Percentiles rank a stretch among this genome's conserved stretches.
Conservation (phyloP, 1,140 invertebrate genomes). For the Andricus grossulariae region DNA sequence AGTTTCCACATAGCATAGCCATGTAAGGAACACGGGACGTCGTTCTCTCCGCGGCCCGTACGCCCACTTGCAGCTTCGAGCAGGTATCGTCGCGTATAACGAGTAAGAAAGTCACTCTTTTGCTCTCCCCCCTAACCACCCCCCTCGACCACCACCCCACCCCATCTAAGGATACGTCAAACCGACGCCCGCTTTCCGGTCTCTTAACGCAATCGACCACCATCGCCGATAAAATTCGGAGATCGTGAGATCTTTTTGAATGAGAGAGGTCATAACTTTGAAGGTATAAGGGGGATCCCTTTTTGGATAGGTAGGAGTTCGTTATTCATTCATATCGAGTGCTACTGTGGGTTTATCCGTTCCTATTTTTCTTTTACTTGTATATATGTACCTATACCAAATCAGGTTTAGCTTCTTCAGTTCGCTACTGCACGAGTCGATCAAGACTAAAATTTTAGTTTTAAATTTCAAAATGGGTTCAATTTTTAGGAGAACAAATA, state of each 20-base stretch:
- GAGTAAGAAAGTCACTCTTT: slow-evolving; percentile 46
- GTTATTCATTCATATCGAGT: too few species aligned
- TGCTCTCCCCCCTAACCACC: slow-evolving; percentile 21
- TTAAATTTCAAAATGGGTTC: too few species aligned
- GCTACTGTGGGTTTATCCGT: too few species aligned
- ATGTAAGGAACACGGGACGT: slow-evolving; percentile 73
- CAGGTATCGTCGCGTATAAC: slow-evolving; percentile 47
- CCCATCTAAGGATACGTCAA: slow-evolving; percentile 40
- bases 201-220: slow-evolving; percentile 27
- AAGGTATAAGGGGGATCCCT: too few species aligned
- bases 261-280: neutral
- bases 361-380: too few species aligned
- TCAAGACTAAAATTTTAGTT: too few species aligned
- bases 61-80: slow-evolving; percentile 57
- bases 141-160: slow-evolving; percentile 35
- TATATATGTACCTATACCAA: too few species aligned
- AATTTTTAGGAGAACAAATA: too few species aligned
- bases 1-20: slow-evolving; percentile 75
- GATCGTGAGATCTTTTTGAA: slow-evolving; percentile 5
- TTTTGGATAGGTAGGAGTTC: too few species aligned
- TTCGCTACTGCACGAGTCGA: too few species aligned
- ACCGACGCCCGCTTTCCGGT: slow-evolving; percentile 40
- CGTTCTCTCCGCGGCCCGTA: slow-evolving; percentile 60
- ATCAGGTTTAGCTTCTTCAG: too few species aligned
- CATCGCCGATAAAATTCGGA: slow-evolving; percentile 27